phyloP scores from a whole-genome alignment of 2,113 vertebrate species.

The Oceanodroma tethys region DNA sequence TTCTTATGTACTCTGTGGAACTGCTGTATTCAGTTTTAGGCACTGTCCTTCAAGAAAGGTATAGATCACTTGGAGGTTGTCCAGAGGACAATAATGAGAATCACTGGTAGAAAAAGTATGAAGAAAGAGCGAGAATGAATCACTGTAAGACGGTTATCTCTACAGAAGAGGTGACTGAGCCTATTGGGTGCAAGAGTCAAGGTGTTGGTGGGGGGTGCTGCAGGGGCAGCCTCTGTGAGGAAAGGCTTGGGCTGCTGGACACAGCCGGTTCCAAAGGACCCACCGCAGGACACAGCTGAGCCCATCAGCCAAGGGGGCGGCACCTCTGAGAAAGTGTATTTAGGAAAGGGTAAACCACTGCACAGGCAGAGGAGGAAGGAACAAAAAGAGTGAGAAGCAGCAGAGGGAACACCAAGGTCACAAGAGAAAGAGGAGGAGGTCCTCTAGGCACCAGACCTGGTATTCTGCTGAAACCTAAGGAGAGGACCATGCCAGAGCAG shows the following conservation, averaged over 20 bases:
- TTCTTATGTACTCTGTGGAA: neutral
- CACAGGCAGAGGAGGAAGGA: neutral
- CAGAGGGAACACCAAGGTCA: neutral
- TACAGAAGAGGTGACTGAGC: neutral
- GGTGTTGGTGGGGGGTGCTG: accelerated
- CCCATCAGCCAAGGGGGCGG: neutral
- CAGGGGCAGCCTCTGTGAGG: neutral
- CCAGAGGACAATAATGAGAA: neutral
- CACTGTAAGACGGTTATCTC: neutral
- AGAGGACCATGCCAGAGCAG: neutral
- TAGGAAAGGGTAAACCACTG: neutral
- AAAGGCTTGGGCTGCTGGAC: neutral
- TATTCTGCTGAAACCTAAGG: neutral
- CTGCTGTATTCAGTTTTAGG: neutral
- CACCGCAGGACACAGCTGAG: neutral
- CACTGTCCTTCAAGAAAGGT: neutral
- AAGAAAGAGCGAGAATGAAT: neutral
- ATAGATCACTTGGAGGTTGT: neutral
- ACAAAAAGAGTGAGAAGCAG: neutral
- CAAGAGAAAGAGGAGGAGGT: neutral
- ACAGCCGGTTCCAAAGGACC: neutral
- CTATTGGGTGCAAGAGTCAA: neutral
- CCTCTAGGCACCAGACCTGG: neutral
- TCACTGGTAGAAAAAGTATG: neutral
- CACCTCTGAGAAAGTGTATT: neutral